Conservation (phyloP, 2,888 invertebrate genomes). For the Drosophila buzzatii region DNA sequence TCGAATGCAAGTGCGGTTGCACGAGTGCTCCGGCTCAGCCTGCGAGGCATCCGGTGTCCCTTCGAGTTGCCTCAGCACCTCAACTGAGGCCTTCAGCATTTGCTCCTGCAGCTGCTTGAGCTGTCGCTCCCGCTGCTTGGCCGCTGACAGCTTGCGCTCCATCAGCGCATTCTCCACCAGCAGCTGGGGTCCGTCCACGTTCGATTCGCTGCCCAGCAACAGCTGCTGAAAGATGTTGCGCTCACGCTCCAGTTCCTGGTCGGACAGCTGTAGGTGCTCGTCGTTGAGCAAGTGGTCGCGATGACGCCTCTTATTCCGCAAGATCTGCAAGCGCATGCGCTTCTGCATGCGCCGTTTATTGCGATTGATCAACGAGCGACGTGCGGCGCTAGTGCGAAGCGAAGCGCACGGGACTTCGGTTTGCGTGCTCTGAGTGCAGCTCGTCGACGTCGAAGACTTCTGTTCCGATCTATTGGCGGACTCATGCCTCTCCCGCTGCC, state of each 20-base stretch:
- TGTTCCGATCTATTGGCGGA: neutral
- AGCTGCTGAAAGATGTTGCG: neutral
- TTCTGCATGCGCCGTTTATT: neutral
- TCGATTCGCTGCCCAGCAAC: neutral
- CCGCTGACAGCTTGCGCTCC: slow-evolving; percentile 1
- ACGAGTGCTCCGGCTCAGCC: neutral
- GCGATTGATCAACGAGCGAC: neutral
- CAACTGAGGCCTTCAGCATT: neutral
- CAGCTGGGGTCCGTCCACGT: neutral
- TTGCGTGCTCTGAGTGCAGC: neutral
- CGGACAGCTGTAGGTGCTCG: neutral
- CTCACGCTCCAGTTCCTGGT: neutral
- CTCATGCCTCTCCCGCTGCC: neutral
- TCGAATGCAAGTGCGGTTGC: neutral
- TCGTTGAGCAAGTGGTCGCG: neutral
- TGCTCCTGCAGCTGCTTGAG: neutral
- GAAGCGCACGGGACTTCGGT: neutral
- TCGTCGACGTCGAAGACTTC: too few species aligned
- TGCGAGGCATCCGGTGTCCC: rapidly evolving
- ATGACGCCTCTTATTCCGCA: neutral
- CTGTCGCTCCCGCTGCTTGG: neutral
- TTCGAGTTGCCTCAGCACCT: neutral
- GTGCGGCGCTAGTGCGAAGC: too few species aligned
- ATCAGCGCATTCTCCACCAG: slow-evolving; percentile 6
- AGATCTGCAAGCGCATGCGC: neutral